Evolutionary conservation across 2,888 invertebrate genomes (phyloP).

Genomic region (Tetranychus truncatus): DNA sequence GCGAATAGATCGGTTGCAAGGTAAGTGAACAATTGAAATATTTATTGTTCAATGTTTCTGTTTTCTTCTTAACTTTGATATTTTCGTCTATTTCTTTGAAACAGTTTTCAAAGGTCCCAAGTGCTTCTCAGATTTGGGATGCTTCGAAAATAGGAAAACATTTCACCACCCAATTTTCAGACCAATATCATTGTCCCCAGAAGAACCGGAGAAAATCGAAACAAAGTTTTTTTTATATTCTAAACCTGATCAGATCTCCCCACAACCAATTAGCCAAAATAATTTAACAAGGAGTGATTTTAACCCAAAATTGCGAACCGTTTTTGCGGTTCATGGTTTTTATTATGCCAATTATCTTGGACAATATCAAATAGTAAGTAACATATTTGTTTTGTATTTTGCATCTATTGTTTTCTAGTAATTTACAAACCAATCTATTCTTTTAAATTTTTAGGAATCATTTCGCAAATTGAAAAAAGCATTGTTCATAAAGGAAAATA

Average conservation of each 20-base stretch:
- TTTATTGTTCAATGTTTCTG: too few relatives aligned
- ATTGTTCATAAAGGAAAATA: not conserved
- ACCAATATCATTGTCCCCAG: not conserved
- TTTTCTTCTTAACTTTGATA: too few relatives aligned
- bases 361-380: slow-evolving; percentile 5
- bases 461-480: not conserved
- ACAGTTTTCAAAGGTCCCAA: not conserved
- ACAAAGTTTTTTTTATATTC: slow-evolving; percentile 7
- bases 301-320: not conserved
- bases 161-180: slow-evolving; percentile 3
- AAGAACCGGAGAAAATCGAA: not conserved
- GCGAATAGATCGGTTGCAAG: not conserved
- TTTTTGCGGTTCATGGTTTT: not conserved
- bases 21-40: not conserved
- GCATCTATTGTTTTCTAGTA: too few relatives aligned
- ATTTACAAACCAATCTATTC: not conserved
- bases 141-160: not conserved
- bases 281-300: not conserved
- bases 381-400: too few relatives aligned
- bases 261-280: not conserved
- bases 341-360: not conserved
- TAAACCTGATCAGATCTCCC: not conserved
- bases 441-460: not conserved
- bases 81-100: not conserved
- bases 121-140: slow-evolving; percentile 4